Conservation (phyloP, 2,113 vertebrate species). For the Pagrus major region DNA sequence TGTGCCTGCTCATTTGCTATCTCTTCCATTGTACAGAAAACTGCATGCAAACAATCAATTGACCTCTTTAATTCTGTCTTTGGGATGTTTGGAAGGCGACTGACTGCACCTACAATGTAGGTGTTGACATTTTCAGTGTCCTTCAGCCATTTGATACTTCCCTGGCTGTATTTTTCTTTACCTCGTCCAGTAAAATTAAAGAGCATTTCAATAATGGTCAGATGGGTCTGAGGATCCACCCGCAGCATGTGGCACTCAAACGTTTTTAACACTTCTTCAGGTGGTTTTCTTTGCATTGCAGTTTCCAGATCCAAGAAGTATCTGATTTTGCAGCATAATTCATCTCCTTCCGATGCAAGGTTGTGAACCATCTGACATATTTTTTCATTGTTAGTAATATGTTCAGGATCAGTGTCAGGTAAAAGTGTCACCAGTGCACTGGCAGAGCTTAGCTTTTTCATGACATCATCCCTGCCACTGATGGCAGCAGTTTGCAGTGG, state of each 20-base stretch:
- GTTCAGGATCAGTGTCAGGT: too few species aligned
- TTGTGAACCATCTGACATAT: conserved; percentile 39
- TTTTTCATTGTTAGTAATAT: conserved; percentile 5
- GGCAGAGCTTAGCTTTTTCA: too few species aligned
- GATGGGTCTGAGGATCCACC: conserved; percentile 29
- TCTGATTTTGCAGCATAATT: neutral
- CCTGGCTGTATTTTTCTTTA: conserved; percentile 31
- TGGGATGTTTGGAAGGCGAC: conserved; percentile 51
- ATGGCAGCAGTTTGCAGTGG: too few species aligned
- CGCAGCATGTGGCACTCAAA: conserved; percentile 48
- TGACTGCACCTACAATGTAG: conserved; percentile 36
- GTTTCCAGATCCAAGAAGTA: neutral
- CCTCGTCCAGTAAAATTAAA: rapidly evolving
- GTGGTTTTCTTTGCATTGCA: rapidly evolving
- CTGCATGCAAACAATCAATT: neutral
- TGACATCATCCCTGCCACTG: too few species aligned
- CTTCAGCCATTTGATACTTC: conserved; percentile 61
- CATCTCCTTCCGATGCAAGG: conserved; percentile 26
- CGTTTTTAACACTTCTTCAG: conserved; percentile 24
- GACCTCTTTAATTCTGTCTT: rapidly evolving
- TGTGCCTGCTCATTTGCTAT: conserved; percentile 41
- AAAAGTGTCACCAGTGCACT: too few species aligned
- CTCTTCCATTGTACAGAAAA: conserved; percentile 52
- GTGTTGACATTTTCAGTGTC: conserved; percentile 33
- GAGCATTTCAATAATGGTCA: conserved; percentile 53